Evolutionary conservation across 2,797 vertebrate species (phyloP).

Genomic region (Pangasius larnaudii): DNA sequence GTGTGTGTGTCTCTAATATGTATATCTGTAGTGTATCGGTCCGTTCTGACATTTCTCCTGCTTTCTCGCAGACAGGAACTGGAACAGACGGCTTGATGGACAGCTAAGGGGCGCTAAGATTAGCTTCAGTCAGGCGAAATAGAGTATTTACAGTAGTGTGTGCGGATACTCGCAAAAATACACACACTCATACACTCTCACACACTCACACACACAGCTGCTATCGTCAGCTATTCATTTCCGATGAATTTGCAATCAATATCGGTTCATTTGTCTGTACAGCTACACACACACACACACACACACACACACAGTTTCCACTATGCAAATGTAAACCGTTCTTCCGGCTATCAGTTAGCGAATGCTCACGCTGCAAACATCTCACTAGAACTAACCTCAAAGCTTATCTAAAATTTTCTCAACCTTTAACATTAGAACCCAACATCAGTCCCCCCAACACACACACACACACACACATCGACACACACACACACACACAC

Average conservation of each 20-base stretch:
- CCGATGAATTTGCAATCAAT: not conserved
- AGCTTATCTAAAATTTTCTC: not conserved
- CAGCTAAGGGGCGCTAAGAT: not conserved
- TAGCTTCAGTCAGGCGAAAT: not conserved
- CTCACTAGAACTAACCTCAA: not conserved
- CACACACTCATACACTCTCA: not conserved
- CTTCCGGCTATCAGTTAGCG: slow-evolving; percentile 29
- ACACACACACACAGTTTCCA: slow-evolving; percentile 25
- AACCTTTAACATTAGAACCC: slow-evolving; percentile 38
- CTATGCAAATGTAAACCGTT: slow-evolving; percentile 46
- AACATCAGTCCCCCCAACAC: not conserved
- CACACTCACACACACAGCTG: not conserved
- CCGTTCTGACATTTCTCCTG: not conserved
- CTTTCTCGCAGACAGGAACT: not conserved
- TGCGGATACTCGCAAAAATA: slow-evolving; percentile 7
- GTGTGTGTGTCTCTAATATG: not conserved
- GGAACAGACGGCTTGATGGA: not conserved
- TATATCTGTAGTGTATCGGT: not conserved
- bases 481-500: not conserved
- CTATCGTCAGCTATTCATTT: not conserved
- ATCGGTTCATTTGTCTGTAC: not conserved
- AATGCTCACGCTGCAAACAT: not conserved
- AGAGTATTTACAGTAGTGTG: slow-evolving; percentile 11
- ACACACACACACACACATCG: not conserved
- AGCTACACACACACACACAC: not conserved